Percentiles rank a stretch among this genome's conserved stretches.
Conservation (phyloP, 2,888 invertebrate species). For the Hololepta plana region DNA sequence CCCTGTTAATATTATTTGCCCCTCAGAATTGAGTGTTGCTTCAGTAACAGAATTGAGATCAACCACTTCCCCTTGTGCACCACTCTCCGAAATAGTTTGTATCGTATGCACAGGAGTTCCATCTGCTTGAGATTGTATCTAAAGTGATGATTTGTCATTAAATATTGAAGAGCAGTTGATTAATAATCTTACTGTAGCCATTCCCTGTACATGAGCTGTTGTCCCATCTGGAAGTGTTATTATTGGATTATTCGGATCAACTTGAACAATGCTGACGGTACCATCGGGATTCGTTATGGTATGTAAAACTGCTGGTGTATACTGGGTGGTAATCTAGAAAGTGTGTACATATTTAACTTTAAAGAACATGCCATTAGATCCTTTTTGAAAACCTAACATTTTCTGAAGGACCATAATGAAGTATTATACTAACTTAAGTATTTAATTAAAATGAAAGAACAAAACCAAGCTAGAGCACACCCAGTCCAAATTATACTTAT, state of each 20-base stretch:
- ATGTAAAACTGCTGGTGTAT: conserved; percentile 80
- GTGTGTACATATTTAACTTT: background rate
- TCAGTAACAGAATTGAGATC: conserved; percentile 81
- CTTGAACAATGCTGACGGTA: conserved; percentile 87
- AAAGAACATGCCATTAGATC: background rate
- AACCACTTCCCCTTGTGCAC: conserved; percentile 62
- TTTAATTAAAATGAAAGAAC: conserved; percentile 14
- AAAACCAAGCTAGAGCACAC: conserved; percentile 26
- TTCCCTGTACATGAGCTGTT: conserved; percentile 80
- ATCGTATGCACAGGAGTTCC: conserved; percentile 41
- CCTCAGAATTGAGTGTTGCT: conserved; percentile 79
- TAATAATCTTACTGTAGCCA: conserved; percentile 41
- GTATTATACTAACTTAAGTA: conserved; percentile 4
- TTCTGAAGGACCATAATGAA: background rate
- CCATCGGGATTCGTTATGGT: conserved; percentile 95
- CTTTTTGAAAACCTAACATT: background rate
- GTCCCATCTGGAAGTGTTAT: conserved; percentile 92
- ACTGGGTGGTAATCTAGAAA: conserved; percentile 42
- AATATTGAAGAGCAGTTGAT: conserved; percentile 1
- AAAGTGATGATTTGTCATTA: too few relatives aligned
- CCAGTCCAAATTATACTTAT: conserved; percentile 12
- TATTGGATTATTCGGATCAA: conserved; percentile 84
- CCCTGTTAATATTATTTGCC: conserved; percentile 86
- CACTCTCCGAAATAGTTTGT: conserved; percentile 59
- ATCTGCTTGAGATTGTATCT: conserved; percentile 42